phyloP scores from a whole-genome alignment of 2,113 vertebrate species.

The Ondatra zibethicus region DNA sequence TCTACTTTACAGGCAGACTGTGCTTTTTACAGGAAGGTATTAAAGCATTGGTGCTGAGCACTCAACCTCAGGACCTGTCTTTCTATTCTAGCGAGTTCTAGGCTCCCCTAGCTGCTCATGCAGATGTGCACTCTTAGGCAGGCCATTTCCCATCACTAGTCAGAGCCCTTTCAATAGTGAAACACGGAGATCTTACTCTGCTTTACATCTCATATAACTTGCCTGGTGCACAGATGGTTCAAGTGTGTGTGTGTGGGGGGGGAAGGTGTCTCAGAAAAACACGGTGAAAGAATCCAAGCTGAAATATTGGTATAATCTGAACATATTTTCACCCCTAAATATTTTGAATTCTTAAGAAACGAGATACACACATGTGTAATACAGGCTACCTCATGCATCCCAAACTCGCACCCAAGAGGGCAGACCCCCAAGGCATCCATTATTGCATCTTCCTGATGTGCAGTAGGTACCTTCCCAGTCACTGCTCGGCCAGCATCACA shows the following conservation, averaged over 20 bases:
- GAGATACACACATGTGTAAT: background rate
- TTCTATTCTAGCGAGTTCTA: background rate
- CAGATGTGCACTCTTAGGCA: background rate
- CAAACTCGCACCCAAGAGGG: background rate
- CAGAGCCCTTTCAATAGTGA: conserved; percentile 49
- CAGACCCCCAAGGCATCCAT: background rate
- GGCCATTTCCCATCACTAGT: conserved; percentile 9
- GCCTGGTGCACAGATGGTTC: conserved; percentile 78
- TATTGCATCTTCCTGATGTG: background rate
- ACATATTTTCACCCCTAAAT: conserved; percentile 22
- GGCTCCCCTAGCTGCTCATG: background rate
- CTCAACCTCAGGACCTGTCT: background rate
- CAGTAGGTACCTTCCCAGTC: background rate
- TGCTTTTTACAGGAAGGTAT: background rate
- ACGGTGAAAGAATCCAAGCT: conserved; percentile 44
- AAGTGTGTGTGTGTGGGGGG: conserved; percentile 41
- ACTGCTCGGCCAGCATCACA: background rate
- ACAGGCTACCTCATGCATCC: background rate
- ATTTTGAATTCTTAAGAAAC: conserved; percentile 49
- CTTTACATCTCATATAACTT: conserved; percentile 62
- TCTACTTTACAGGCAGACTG: background rate
- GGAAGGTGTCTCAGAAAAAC: conserved; percentile 49
- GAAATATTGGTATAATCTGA: conserved; percentile 60
- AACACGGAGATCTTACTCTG: conserved; percentile 56
- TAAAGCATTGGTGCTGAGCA: background rate